Conservation (phyloP, 2,888 invertebrate genomes). For the Pyrrhosoma nymphula region DNA sequence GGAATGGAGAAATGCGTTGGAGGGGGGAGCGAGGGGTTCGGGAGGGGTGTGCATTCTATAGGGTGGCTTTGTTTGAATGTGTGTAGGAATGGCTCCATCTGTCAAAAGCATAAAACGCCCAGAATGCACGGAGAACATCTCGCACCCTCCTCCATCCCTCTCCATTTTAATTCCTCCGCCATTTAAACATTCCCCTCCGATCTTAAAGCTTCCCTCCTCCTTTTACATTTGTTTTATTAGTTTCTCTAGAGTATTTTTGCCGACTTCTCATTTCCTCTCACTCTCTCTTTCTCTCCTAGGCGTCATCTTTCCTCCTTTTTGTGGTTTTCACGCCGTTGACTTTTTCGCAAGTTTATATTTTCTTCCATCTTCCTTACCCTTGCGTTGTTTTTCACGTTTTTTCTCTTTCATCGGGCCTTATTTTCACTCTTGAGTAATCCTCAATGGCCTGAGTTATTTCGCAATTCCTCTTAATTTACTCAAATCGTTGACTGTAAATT, state of each 20-base stretch:
- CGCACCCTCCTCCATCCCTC: background rate
- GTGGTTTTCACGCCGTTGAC: background rate
- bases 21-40: no score
- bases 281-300: background rate
- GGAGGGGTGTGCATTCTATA: background rate
- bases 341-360: background rate
- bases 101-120: constrained; percentile 54
- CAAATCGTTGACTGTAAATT: no score
- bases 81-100: background rate
- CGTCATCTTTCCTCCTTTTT: background rate
- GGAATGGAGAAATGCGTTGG: no score
- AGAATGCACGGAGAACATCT: constrained; percentile 41
- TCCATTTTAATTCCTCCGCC: background rate
- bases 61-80: background rate
- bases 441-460: no score
- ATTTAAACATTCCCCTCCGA: background rate
- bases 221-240: background rate
- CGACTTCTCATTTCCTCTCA: background rate
- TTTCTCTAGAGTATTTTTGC: background rate
- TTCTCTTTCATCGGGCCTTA: background rate
- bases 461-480: no score
- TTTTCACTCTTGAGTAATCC: no score
- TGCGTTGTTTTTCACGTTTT: background rate
- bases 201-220: background rate
- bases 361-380: background rate